These are phyloP conservation scores for Drosophila ohnishii DNA, from an alignment of 1,140 invertebrate genomes.

Conservation along the genomic window DNA sequence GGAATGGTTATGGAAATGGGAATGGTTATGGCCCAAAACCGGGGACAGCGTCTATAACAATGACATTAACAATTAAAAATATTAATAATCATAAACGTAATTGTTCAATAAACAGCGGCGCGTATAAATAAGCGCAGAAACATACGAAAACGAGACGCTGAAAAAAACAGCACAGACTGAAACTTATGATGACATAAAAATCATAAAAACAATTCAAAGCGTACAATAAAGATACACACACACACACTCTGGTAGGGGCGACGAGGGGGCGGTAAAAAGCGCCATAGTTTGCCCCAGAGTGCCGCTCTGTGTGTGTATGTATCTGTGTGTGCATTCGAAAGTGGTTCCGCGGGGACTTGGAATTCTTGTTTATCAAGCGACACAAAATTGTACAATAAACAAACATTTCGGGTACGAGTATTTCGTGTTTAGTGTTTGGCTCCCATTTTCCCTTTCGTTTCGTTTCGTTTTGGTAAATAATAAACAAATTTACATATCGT, in stretches of 20 bases:
- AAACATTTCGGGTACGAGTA: conserved; percentile 67
- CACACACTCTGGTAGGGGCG: conserved; percentile 18
- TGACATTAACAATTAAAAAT: conserved; percentile 79
- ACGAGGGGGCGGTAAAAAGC: conserved; percentile 37
- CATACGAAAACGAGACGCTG: conserved; percentile 65
- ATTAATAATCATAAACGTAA: conserved; percentile 80
- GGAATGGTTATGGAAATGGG: conserved; percentile 33
- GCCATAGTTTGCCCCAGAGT: conserved; percentile 54
- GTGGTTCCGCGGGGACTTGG: conserved; percentile 65
- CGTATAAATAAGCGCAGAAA: conserved; percentile 71
- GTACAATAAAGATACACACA: conserved; percentile 74
- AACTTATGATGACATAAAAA: conserved; percentile 82
- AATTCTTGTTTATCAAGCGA: conserved; percentile 73
- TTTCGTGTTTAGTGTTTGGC: conserved; percentile 57
- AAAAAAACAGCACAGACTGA: conserved; percentile 61
- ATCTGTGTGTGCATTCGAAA: conserved; percentile 51
- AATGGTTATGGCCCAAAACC: conserved; percentile 41
- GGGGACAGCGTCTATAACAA: conserved; percentile 68
- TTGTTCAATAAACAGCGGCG: conserved; percentile 76
- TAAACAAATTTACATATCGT: conserved; percentile 79
- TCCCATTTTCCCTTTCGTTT: conserved; percentile 46
- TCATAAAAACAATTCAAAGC: conserved; percentile 81
- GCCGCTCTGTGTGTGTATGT: conserved; percentile 19
- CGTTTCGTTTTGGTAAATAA: conserved; percentile 62
- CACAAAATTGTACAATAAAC: conserved; percentile 79